Conservation (phyloP, 92 coral and sea anemone genomes). For the Palythoa caribaeorum region DNA sequence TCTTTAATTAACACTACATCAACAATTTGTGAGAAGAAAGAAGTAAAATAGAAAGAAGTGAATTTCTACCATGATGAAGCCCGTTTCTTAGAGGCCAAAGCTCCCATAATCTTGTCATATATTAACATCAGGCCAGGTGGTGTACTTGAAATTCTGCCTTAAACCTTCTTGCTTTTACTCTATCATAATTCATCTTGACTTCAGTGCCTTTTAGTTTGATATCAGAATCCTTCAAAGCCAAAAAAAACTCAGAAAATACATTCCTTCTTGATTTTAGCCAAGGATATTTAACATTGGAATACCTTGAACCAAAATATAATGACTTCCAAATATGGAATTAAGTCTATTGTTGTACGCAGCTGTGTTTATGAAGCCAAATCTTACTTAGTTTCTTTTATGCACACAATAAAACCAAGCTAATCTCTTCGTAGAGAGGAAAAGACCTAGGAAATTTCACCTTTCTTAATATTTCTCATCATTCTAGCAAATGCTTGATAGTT, state of each 20-base stretch:
- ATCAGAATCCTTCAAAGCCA: constrained; percentile 23
- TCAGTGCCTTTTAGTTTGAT: constrained; percentile 27
- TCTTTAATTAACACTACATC: neutral
- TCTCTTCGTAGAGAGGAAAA: constrained; percentile 22
- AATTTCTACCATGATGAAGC: constrained; percentile 73
- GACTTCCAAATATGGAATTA: constrained; percentile 82
- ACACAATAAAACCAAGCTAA: constrained; percentile 18
- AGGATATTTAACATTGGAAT: constrained; percentile 61
- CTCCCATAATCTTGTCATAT: constrained; percentile 71
- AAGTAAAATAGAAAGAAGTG: constrained; percentile 4
- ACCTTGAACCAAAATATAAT: constrained; percentile 51
- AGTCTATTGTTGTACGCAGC: constrained; percentile 87
- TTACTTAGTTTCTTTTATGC: constrained; percentile 14
- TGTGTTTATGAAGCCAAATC: constrained; percentile 68
- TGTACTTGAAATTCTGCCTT: constrained; percentile 39
- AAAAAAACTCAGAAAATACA: constrained; percentile 46
- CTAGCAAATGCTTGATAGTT: constrained; percentile 4
- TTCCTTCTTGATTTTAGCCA: constrained; percentile 55
- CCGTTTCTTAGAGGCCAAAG: constrained; percentile 75
- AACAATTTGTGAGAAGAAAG: neutral
- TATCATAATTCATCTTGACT: constrained; percentile 65
- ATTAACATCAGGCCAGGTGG: constrained; percentile 76
- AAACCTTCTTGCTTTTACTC: constrained; percentile 36
- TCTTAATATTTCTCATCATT: neutral
- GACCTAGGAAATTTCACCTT: neutral